A percentile compares a stretch with the other conserved stretches of the same genome.
Evolutionary conservation across 2,113 vertebrate species (phyloP).

Genomic region (Megatriorchis doriae): DNA sequence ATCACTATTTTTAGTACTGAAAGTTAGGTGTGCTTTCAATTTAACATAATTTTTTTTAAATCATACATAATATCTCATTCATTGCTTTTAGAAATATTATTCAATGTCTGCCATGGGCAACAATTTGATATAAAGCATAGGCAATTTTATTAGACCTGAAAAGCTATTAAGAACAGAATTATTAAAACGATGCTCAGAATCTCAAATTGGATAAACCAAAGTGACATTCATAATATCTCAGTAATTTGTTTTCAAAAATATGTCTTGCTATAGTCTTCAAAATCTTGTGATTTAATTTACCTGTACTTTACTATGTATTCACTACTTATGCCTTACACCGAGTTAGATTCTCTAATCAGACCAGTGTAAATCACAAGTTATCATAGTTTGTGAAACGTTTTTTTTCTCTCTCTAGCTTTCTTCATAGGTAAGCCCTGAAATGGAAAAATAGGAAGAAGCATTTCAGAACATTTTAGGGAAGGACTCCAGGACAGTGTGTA

Average conservation of each 20-base stretch:
- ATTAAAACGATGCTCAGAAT: constrained; percentile 12
- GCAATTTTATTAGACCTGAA: constrained; percentile 25
- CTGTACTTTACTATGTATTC: neutral
- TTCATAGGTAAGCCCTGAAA: neutral
- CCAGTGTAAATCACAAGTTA: neutral
- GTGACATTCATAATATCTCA: neutral
- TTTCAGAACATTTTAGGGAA: neutral
- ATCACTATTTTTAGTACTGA: neutral
- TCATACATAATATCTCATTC: neutral
- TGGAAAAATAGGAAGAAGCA: neutral
- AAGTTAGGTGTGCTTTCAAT: neutral
- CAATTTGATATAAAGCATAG: neutral
- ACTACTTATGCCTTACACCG: neutral
- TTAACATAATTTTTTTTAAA: constrained; percentile 5
- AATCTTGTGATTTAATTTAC: neutral
- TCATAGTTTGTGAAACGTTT: neutral
- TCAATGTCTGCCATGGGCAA: neutral
- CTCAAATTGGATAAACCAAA: neutral
- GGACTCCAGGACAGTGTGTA: neutral
- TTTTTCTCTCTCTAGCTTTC: neutral
- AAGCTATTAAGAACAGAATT: neutral
- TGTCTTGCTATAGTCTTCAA: neutral
- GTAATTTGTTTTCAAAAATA: neutral
- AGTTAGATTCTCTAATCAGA: neutral
- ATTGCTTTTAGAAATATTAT: neutral